Conservation (phyloP, 2,113 vertebrate species). For the Lamprotornis superbus region DNA sequence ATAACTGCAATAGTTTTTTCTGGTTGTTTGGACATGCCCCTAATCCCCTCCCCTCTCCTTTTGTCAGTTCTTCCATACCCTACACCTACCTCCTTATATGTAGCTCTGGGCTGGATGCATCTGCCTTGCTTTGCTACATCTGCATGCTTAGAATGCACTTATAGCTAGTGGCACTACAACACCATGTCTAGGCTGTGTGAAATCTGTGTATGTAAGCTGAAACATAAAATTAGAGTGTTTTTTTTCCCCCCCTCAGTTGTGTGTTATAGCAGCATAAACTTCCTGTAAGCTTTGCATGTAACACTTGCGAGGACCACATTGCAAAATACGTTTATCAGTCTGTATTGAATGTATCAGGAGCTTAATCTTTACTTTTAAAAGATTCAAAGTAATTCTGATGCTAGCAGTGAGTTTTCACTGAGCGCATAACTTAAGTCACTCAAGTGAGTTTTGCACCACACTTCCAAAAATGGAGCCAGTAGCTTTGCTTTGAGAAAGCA, state of each 20-base stretch:
- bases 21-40: not conserved
- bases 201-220: not conserved
- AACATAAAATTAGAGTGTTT: not conserved
- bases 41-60: not conserved
- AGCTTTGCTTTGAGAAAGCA: not conserved
- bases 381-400: not conserved
- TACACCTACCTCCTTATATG: fast-evolving
- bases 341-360: not conserved
- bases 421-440: not conserved
- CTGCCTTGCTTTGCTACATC: not conserved
- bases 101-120: not conserved
- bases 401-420: not conserved
- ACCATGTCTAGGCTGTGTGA: not conserved
- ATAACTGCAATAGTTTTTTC: not conserved
- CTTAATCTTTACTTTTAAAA: not conserved
- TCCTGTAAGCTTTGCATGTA: not conserved
- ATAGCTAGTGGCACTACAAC: not conserved
- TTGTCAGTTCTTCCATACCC: not conserved
- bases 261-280: not conserved
- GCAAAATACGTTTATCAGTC: not conserved
- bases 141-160: not conserved
- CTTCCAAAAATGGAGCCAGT: not conserved
- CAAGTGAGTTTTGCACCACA: not conserved
- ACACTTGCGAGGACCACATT: fast-evolving
- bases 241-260: not conserved